A percentile compares a stretch with the other conserved stretches of the same genome.
These are phyloP conservation scores for Aspidoscelis tigris DNA, from an alignment of 2,113 vertebrate genomes.

Conservation along the genomic window DNA sequence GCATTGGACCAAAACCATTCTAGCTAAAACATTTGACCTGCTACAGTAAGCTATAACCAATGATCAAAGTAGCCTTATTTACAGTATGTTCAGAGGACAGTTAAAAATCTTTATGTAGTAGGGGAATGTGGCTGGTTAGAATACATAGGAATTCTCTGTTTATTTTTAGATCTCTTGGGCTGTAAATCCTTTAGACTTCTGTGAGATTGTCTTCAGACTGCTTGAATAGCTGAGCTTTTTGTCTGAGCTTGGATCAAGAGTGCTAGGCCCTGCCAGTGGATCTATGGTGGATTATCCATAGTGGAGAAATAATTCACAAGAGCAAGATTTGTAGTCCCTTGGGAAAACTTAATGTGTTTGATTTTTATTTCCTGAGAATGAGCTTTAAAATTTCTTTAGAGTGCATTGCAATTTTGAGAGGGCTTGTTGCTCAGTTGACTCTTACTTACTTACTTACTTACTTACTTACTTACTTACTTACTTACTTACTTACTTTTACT, in stretches of 20 bases:
- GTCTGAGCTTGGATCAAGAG: not conserved
- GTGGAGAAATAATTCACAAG: not conserved
- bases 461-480: too few relatives aligned
- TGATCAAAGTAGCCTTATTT: not conserved
- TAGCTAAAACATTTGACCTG: too few relatives aligned
- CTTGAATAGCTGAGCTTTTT: not conserved
- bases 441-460: too few relatives aligned
- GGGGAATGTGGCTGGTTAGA: not conserved
- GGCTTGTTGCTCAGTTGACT: not conserved
- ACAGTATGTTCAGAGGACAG: not conserved
- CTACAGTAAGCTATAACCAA: not conserved
- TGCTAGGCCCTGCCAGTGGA: not conserved
- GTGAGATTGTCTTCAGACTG: not conserved
- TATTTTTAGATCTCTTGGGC: not conserved
- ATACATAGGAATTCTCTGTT: not conserved
- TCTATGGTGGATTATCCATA: not conserved
- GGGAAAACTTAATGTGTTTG: not conserved
- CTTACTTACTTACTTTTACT: too few relatives aligned
- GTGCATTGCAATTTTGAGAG: not conserved
- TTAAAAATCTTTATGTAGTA: too few relatives aligned
- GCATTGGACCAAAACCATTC: too few relatives aligned
- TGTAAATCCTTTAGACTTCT: not conserved
- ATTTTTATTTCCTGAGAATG: not conserved
- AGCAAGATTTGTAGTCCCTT: not conserved
- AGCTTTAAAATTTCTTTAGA: not conserved